These are phyloP conservation scores for Conger conger DNA, from an alignment of 2,113 vertebrate genomes.

Conservation along the genomic window DNA sequence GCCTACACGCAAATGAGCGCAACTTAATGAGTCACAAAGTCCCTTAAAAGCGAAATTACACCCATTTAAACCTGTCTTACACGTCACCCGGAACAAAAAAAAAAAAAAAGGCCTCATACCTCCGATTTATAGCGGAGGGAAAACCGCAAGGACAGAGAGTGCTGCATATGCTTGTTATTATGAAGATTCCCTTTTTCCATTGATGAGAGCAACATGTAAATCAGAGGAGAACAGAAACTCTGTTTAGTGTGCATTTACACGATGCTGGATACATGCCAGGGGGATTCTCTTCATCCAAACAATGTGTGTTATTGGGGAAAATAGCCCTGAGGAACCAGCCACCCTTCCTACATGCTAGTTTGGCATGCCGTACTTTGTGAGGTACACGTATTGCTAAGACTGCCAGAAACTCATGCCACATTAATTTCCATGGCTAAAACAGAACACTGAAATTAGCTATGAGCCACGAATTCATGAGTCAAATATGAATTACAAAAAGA, in stretches of 20 bases:
- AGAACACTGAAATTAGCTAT: background rate
- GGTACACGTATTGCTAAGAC: background rate
- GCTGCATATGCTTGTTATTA: constrained; percentile 77
- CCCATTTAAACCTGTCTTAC: constrained; percentile 73
- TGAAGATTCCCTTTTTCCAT: constrained; percentile 56
- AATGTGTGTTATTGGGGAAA: background rate
- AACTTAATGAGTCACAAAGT: constrained; percentile 68
- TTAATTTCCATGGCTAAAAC: background rate
- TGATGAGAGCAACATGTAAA: constrained; percentile 75
- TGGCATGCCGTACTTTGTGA: background rate
- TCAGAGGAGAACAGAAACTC: constrained; percentile 57
- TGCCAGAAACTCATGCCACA: background rate
- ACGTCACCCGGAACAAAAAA: constrained; percentile 59
- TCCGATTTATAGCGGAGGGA: constrained; percentile 65
- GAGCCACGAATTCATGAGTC: background rate
- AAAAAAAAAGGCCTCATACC: constrained; percentile 63
- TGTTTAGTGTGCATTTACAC: constrained; percentile 62
- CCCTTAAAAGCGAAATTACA: constrained; percentile 74
- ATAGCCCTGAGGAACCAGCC: background rate
- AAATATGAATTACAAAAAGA: background rate
- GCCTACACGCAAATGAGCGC: constrained; percentile 59
- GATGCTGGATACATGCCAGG: constrained; percentile 50
- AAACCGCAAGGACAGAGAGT: constrained; percentile 72
- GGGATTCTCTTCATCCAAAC: background rate
- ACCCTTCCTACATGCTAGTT: background rate